Evolutionary conservation across 2,113 vertebrate species (phyloP).

Genomic region (Oreochromis spilurus): DNA sequence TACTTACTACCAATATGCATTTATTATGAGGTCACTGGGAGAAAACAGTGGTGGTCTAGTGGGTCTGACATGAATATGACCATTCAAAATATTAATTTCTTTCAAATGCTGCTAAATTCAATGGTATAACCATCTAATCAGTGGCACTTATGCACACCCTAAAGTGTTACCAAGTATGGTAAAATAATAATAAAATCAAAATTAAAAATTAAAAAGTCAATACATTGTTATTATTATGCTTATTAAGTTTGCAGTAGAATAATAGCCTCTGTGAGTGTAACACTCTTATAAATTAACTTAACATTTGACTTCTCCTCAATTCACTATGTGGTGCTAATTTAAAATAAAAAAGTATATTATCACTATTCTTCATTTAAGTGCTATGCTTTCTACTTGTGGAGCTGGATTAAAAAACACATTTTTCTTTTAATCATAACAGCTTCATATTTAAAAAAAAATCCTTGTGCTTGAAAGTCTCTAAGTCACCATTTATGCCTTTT

Average conservation of each 20-base stretch:
- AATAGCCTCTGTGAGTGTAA: neutral
- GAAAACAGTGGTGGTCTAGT: neutral
- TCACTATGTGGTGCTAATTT: neutral
- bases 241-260: neutral
- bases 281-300: neutral
- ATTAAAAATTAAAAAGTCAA: neutral
- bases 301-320: neutral
- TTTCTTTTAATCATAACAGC: neutral
- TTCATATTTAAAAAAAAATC: rapidly evolving
- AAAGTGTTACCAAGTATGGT: neutral
- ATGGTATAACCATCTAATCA: neutral
- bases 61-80: neutral
- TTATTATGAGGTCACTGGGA: neutral
- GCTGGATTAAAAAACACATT: neutral
- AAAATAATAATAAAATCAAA: neutral
- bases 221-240: neutral
- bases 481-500: neutral
- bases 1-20: neutral
- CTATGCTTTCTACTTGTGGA: neutral
- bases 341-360: neutral
- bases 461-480: neutral
- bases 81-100: neutral
- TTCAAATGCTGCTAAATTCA: neutral
- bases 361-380: neutral
- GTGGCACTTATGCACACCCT: rapidly evolving